Evolutionary conservation across 2,797 vertebrate genomes (phyloP).

Genomic region (Tiaroga cobitis): DNA sequence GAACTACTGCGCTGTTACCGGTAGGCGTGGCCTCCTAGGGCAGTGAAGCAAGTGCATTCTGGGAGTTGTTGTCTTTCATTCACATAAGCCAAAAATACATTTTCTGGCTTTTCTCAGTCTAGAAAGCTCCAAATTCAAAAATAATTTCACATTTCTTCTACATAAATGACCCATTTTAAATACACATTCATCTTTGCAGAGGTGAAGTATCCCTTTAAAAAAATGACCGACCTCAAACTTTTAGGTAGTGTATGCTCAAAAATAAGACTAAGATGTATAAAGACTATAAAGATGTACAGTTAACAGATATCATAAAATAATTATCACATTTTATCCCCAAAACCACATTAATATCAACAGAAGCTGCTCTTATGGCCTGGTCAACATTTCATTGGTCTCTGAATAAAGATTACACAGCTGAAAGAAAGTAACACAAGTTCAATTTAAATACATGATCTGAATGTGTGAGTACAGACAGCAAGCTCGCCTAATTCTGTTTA

Average conservation of each 20-base stretch:
- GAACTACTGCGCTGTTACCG: too few species aligned
- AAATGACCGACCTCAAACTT: background rate
- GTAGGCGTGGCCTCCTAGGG: too few species aligned
- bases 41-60: too few species aligned
- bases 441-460: background rate
- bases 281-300: background rate
- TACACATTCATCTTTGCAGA: too few species aligned
- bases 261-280: background rate
- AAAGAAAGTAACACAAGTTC: background rate
- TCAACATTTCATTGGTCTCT: background rate
- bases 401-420: background rate
- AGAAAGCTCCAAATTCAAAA: too few species aligned
- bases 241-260: background rate
- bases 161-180: too few species aligned
- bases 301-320: background rate
- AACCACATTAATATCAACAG: background rate
- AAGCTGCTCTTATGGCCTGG: background rate
- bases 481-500: conserved; percentile 4
- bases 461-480: background rate
- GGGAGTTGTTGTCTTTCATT: too few species aligned
- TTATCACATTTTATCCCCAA: background rate
- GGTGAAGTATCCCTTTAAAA: too few species aligned
- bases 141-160: too few species aligned
- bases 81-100: too few species aligned
- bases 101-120: too few species aligned